phyloP scores from a whole-genome alignment of 1,140 invertebrate genomes.

The Andricus grossulariae region DNA sequence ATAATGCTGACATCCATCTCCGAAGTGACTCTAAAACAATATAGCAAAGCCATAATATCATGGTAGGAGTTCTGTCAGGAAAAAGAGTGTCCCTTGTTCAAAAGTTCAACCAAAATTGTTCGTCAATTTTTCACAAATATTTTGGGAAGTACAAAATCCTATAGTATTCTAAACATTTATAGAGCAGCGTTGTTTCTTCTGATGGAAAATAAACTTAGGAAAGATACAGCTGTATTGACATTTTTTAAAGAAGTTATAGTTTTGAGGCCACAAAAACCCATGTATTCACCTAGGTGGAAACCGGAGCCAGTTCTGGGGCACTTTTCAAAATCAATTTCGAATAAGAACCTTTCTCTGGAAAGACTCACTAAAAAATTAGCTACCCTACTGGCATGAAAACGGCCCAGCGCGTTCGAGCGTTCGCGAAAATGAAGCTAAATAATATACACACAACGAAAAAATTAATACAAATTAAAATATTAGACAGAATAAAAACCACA shows the following conservation, averaged over 20 bases:
- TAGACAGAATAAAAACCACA: too few relatives aligned
- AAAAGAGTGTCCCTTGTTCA: background rate
- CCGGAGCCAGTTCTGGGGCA: background rate
- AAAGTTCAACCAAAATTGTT: background rate
- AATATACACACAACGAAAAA: too few relatives aligned
- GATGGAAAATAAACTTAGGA: background rate
- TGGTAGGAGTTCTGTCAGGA: conserved; percentile 26
- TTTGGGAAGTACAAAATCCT: too few relatives aligned
- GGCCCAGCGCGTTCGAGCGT: background rate
- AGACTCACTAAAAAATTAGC: too few relatives aligned
- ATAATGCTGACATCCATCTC: conserved; percentile 31
- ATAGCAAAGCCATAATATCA: too few relatives aligned
- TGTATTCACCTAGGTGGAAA: background rate
- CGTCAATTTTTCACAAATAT: background rate
- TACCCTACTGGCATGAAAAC: background rate
- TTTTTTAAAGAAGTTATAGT: background rate
- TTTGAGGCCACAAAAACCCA: background rate
- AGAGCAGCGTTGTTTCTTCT: background rate
- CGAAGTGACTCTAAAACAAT: background rate
- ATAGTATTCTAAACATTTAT: too few relatives aligned
- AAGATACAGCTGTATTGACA: background rate
- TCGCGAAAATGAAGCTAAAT: background rate
- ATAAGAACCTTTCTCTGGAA: background rate
- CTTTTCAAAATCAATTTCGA: background rate
- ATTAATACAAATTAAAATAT: background rate